Base-by-base conservation (phyloP, 2,888 invertebrate species). In the Cosmia pyralina region DNA sequence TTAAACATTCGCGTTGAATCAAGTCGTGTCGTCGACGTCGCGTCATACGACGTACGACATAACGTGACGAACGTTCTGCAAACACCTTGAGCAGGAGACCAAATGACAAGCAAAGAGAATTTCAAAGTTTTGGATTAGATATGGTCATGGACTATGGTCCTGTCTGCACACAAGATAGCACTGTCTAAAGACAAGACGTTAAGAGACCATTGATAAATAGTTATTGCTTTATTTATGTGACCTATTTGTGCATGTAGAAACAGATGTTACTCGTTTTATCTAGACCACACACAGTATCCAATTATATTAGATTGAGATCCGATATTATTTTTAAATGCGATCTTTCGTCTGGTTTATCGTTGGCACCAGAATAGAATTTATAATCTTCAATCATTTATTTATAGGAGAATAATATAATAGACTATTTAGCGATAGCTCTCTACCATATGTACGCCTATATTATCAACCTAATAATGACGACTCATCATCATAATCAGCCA, bases 1-100 rank as follows among this genome's bases (percentile, higher is more conserved):
- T 91, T 87, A 87, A 89, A 89, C 88, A 88, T 88, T 88, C 83
- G 88, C 77, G 82, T 79, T 77, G 79, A 83, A 85, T 87, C 7
- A 57, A 55, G 62, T 46, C 53, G 55, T 72, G 72, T 59, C 60
- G 50, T 58, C 13, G 60, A 55, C 53, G 41, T 22, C 64, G 22
- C 17, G 55, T 46, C 38, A 67, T 17, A 52, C 15, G n/a, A 41
- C 41, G 41, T 41, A 41, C 41, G 38, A 38, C 5, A 5, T 13
- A 7, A 44, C n/a, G 62, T 34, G 38, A 41, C 10, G 13, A 48
- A 17, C 58, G 15, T 44, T 46, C 22, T 57, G 50, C 22, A 34
- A 19, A 28, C 55, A 48, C 19, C 28, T 28, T 48, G 19, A 60
- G 28, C n/a, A 60, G 48, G 57, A 69, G 48, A 64, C 22, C 58